These are phyloP conservation scores for Crenuchus spilurus DNA, from an alignment of 2,797 vertebrate genomes.

Conservation along the genomic window DNA sequence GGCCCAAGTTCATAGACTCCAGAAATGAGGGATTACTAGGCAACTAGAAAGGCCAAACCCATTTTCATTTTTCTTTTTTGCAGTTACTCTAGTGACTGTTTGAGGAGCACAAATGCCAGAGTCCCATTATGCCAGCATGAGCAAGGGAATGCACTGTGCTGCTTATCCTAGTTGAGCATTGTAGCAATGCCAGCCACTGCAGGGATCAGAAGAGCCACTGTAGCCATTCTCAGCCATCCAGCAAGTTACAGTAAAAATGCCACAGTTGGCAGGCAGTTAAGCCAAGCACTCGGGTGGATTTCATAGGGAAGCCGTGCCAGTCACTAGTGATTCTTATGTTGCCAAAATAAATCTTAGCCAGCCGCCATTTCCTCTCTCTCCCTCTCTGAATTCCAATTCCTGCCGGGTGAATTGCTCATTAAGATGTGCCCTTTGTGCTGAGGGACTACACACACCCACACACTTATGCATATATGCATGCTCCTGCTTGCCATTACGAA, in stretches of 20 bases:
- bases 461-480: conserved; percentile 15
- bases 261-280: conserved; percentile 50
- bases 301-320: conserved; percentile 49
- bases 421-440: conserved; percentile 33
- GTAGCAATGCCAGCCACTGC: conserved; percentile 40
- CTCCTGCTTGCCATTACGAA: conserved; percentile 22
- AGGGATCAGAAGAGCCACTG: conserved; percentile 38
- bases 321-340: conserved; percentile 49
- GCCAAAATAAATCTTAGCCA: conserved; percentile 48
- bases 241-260: conserved; percentile 49
- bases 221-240: conserved; percentile 38
- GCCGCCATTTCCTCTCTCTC: conserved; percentile 30
- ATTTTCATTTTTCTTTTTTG: background rate
- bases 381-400: conserved; percentile 37
- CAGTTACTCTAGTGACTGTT: conserved; percentile 6
- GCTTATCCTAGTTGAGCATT: conserved; percentile 32
- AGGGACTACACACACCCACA: background rate
- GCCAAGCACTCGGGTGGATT: conserved; percentile 55
- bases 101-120: conserved; percentile 34
- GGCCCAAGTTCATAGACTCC: too few relatives aligned
- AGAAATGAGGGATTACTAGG: background rate
- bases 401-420: conserved; percentile 45
- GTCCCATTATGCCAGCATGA: conserved; percentile 39
- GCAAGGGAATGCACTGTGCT: conserved; percentile 39
- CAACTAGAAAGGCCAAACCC: background rate